phyloP scores from a whole-genome alignment of 2,113 vertebrate genomes.

The Felis chaus region DNA sequence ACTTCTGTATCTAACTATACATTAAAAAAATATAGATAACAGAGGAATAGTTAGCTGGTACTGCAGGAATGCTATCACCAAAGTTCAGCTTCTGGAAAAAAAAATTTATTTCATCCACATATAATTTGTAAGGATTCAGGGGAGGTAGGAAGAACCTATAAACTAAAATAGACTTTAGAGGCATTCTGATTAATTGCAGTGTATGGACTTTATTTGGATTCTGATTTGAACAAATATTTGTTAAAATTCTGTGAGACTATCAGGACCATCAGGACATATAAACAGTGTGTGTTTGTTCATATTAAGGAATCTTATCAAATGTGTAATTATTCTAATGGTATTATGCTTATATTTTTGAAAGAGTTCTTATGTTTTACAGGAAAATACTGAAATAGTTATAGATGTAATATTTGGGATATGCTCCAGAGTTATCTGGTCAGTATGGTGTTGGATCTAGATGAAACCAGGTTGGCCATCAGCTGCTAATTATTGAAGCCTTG shows the following conservation, averaged over 20 bases:
- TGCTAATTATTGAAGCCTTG: not conserved
- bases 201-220: not conserved
- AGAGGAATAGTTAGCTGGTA: not conserved
- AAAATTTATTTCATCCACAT: not conserved
- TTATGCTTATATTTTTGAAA: not conserved
- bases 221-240: not conserved
- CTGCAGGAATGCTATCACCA: not conserved
- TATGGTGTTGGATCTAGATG: not conserved
- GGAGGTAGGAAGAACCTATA: not conserved
- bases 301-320: not conserved
- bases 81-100: not conserved
- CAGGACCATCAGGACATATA: not conserved
- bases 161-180: not conserved
- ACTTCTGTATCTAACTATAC: not conserved
- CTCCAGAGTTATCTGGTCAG: not conserved
- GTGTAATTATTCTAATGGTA: not conserved
- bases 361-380: not conserved
- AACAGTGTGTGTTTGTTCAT: not conserved
- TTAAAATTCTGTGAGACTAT: not conserved
- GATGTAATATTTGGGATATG: not conserved
- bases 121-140: not conserved
- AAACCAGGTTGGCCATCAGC: not conserved
- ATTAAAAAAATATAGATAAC: not conserved
- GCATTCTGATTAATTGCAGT: not conserved
- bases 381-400: not conserved